Conservation (phyloP, 2,113 vertebrate genomes). For the Dolichallabes microphthalmus region DNA sequence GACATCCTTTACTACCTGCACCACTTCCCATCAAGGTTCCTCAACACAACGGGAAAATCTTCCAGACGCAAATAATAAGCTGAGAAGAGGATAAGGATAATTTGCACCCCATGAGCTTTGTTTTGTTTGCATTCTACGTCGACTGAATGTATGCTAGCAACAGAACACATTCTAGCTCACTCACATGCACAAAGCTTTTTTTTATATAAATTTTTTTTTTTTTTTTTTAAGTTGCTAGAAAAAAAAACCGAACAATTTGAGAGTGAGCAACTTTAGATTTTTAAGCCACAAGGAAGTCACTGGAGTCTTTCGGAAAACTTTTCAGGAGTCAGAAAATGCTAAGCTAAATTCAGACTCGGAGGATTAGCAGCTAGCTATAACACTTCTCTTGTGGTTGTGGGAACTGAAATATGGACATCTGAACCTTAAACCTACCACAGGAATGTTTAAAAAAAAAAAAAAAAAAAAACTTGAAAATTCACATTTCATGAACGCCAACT, state of each 20-base stretch:
- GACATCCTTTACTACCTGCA: slow-evolving; percentile 1
- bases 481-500: slow-evolving; percentile 7
- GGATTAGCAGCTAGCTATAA: neutral
- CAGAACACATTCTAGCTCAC: neutral
- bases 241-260: slow-evolving; percentile 17
- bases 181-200: neutral
- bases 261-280: neutral
- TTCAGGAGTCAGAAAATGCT: slow-evolving; percentile 10
- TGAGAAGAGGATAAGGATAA: neutral
- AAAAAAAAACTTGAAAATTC: slow-evolving; percentile 28
- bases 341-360: neutral
- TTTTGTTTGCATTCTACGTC: slow-evolving; percentile 34
- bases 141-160: neutral
- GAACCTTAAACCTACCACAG: slow-evolving; percentile 44
- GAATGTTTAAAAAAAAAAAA: slow-evolving; percentile 36
- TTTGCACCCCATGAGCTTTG: slow-evolving; percentile 34
- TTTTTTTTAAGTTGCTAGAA: slow-evolving; percentile 38
- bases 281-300: slow-evolving; percentile 17
- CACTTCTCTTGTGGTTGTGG: neutral
- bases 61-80: neutral
- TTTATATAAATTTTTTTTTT: neutral
- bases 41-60: neutral
- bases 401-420: slow-evolving; percentile 27
- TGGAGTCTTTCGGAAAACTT: slow-evolving; percentile 9
- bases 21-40: neutral